Evolutionary conservation across 2,113 vertebrate species (phyloP), one percentile per base, ranked within the genome.

Genomic region (Alethe castanea): DNA sequence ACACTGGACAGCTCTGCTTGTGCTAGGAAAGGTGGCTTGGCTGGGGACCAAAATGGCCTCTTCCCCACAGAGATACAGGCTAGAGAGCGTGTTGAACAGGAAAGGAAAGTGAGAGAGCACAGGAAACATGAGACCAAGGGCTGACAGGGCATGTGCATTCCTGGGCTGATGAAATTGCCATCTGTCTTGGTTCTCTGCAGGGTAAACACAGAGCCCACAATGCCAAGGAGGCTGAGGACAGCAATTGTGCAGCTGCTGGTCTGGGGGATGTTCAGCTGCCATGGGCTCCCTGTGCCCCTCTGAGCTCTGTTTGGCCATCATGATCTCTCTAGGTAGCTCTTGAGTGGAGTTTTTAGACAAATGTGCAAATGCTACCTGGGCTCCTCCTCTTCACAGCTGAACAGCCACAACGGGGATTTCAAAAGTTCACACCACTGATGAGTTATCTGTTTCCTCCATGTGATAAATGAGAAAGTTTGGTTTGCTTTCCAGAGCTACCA

Each of bases 21-120:
- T 36, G 56, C 61, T 57, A 57, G 24, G 69, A 48, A 85, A 70
- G 17, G 3, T 11, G 22, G 19, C 50, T 76, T 84, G 50, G 29
- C 71, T 54, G 15, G 26, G 59, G 56, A 70, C 22, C 60, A 40
- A 38, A 14, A 45, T 31, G 50, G 33, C 33, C 61, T 81, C 82
- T 88, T 82, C 59, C 54, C 28, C 71, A 25, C 4, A 86, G 54
- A 70, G 74, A n/a, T 50, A 36, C 4, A 35, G 42, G 35, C 61
- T 79, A 13, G 38, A 52, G 59, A 0, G 1, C 0, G 0, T 50
- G 33, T 35, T 61, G 16, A 42, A 33, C 38, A 42, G 66, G 66
- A 76, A 33, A 62, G 50, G 65, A 60, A 88, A 88, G 62, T 31
- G 82, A 80, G 61, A 92, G 45, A 87, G 71, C 48, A 54, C 64